Percentiles rank a stretch among this genome's conserved stretches.
Conservation (phyloP, 2,888 invertebrate genomes). For the Imbricaverruca yamaguchii region DNA sequence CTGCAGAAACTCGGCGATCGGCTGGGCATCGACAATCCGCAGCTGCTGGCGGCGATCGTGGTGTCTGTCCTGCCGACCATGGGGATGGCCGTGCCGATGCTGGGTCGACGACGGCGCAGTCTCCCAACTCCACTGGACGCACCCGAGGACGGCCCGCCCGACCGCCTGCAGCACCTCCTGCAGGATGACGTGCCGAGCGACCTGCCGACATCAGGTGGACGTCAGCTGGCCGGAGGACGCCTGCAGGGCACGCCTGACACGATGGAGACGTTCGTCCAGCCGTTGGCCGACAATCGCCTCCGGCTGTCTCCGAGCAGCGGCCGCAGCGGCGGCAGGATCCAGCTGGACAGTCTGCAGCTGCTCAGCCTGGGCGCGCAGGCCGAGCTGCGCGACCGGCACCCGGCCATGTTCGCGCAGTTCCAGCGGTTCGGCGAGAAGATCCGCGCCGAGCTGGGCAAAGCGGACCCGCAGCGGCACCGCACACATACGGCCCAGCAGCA, state of each 20-base stretch:
- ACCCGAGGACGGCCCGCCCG: no score
- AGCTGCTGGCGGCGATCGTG: constrained; percentile 4
- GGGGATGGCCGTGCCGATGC: neutral
- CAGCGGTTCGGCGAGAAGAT: neutral
- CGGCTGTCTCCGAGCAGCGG: no score
- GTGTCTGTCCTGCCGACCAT: neutral
- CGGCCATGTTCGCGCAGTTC: neutral
- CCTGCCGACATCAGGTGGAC: no score
- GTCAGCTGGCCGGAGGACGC: no score
- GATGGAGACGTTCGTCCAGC: no score
- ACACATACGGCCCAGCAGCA: neutral
- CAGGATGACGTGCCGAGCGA: no score
- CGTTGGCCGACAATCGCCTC: no score
- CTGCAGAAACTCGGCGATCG: neutral
- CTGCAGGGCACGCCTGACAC: no score
- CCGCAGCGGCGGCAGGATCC: neutral
- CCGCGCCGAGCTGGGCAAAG: no score
- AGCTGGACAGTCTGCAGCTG: neutral
- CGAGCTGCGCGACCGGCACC: neutral
- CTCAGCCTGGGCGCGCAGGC: neutral
- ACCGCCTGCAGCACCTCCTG: no score
- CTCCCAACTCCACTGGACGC: no score
- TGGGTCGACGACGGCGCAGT: neutral
- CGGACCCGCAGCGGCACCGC: neutral
- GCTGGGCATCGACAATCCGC: constrained; percentile 3